These are phyloP conservation scores for Hermodice carunculata DNA, from an alignment of 2,888 invertebrate species.

Conservation along the genomic window DNA sequence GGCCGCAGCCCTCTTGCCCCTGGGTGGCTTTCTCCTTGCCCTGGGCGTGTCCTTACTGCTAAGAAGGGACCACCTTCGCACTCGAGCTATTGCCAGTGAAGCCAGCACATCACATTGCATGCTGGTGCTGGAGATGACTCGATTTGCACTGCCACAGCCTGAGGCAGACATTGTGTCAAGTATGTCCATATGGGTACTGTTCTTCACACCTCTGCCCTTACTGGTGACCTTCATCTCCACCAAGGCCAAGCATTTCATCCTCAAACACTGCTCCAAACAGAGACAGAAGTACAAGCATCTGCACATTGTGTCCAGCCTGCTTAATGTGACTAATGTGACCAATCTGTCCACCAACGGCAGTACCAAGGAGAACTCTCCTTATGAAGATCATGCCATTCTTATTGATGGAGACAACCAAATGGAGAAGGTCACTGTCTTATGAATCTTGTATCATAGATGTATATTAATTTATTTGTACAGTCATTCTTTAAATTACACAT, in stretches of 20 bases:
- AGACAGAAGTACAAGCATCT: constrained; percentile 25
- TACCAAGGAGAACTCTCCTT: constrained; percentile 16
- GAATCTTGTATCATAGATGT: too few species aligned
- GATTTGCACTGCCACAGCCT: constrained; percentile 61
- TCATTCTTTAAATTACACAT: too few species aligned
- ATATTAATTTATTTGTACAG: too few species aligned
- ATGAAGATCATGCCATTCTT: constrained; percentile 20
- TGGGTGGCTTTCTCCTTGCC: constrained; percentile 25
- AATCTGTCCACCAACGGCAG: constrained; percentile 25
- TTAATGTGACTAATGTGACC: constrained; percentile 28
- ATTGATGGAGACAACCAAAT: too few species aligned
- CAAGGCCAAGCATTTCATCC: constrained; percentile 2
- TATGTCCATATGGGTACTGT: constrained; percentile 66
- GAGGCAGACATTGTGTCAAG: constrained; percentile 61
- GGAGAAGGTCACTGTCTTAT: constrained; percentile 34
- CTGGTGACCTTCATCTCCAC: constrained; percentile 27
- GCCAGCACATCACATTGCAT: constrained; percentile 64
- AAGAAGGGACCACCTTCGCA: constrained; percentile 52
- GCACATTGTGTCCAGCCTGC: constrained; percentile 29
- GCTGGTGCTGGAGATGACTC: constrained; percentile 60
- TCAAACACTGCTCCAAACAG: constrained; percentile 12
- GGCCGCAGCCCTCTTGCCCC: constrained; percentile 21
- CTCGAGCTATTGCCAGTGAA: constrained; percentile 62
- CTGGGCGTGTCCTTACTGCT: constrained; percentile 36
- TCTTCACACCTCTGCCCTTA: constrained; percentile 40